Percentiles rank a stretch among this genome's conserved stretches.
Evolutionary conservation across 2,797 vertebrate genomes (phyloP).

Genomic region (Mormyrops attenuatus): DNA sequence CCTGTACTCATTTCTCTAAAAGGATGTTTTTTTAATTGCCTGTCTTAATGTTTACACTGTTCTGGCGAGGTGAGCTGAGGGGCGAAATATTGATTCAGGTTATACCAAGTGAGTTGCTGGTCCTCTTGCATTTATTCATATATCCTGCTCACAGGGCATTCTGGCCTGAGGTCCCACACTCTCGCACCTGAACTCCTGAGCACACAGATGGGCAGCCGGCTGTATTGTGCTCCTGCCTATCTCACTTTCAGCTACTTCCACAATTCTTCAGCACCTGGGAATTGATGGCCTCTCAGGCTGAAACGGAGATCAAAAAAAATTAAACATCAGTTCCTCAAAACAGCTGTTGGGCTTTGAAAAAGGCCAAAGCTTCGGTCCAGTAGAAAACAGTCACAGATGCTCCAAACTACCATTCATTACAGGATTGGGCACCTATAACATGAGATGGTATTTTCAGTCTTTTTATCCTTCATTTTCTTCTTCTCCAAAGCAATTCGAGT

Average conservation of each 20-base stretch:
- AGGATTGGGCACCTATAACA: neutral
- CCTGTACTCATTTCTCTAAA: neutral
- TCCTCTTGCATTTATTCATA: neutral
- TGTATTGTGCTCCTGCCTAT: neutral
- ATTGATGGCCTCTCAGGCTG: neutral
- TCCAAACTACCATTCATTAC: neutral
- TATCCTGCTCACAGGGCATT: neutral
- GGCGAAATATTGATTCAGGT: neutral
- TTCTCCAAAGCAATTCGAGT: neutral
- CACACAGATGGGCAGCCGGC: neutral
- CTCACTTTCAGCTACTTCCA: neutral
- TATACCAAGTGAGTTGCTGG: neutral
- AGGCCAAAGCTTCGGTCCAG: neutral
- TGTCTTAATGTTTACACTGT: neutral
- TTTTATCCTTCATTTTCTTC: neutral
- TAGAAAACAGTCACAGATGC: neutral
- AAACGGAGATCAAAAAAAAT: neutral
- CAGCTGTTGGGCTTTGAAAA: neutral
- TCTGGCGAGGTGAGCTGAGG: neutral
- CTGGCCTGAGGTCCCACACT: neutral
- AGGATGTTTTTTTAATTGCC: neutral
- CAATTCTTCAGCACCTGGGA: neutral
- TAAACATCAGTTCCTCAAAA: neutral
- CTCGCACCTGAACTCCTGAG: neutral
- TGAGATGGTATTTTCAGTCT: neutral